Conservation (phyloP, 1,140 invertebrate genomes). For the Drosophila mauritiana region DNA sequence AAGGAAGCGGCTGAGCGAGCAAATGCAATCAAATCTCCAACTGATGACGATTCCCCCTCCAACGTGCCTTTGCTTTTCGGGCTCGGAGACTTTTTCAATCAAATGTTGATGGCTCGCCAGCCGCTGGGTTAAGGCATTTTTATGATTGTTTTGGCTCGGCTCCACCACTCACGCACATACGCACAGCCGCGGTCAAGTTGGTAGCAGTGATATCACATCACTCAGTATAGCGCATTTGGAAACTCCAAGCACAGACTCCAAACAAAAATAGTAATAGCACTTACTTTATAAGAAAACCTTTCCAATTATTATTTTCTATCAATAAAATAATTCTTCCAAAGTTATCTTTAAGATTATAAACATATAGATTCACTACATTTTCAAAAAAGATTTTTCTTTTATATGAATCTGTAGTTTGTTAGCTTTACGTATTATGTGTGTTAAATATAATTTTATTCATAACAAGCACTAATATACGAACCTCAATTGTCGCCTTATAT, state of each 20-base stretch:
- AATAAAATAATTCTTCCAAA: too few species aligned
- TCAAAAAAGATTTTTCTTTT: too few species aligned
- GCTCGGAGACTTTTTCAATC: slow-evolving; percentile 70
- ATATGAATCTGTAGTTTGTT: too few species aligned
- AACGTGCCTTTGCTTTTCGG: slow-evolving; percentile 4
- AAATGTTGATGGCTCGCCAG: slow-evolving; percentile 63
- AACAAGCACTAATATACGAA: slow-evolving; percentile 1
- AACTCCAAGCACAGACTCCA: not conserved
- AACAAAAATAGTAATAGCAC: too few species aligned
- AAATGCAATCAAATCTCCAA: slow-evolving; percentile 78
- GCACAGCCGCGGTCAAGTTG: not conserved
- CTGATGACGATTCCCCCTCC: slow-evolving; percentile 53
- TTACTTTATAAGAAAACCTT: too few species aligned
- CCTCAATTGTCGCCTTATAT: not conserved
- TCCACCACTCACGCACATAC: slow-evolving; percentile 8
- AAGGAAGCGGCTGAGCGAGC: slow-evolving; percentile 6
- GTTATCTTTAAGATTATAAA: too few species aligned
- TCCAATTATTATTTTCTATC: too few species aligned
- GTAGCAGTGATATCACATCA: not conserved
- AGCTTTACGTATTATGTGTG: too few species aligned
- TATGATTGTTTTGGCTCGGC: slow-evolving; percentile 61
- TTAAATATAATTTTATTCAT: not conserved
- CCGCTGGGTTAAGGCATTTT: slow-evolving; percentile 62
- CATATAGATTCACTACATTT: too few species aligned
- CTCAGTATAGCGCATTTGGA: too few species aligned